phyloP scores from a whole-genome alignment of 2,888 invertebrate species.

The Colletes collaris region DNA sequence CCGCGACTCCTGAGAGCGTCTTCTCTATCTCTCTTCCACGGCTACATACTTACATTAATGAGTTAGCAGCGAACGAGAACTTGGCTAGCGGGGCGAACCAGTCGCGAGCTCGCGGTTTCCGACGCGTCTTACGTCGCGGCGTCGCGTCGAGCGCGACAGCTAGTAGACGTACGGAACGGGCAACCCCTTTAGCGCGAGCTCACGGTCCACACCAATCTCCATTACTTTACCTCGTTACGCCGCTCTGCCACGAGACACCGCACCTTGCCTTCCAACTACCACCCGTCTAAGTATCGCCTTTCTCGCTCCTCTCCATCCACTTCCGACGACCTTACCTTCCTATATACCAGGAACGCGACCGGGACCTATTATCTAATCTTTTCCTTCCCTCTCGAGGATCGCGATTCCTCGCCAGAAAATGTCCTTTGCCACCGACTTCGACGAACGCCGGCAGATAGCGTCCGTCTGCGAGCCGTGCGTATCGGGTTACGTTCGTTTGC shows the following conservation, averaged over 20 bases:
- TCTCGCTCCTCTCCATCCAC: background rate
- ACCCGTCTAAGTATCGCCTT: constrained; percentile 33
- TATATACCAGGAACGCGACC: background rate
- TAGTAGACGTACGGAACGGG: constrained; percentile 29
- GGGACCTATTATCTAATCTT: constrained; percentile 15
- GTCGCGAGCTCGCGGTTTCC: constrained; percentile 41
- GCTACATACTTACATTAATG: constrained; percentile 77
- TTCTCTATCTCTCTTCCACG: background rate
- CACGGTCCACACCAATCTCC: constrained; percentile 75
- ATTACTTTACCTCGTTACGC: constrained; percentile 78
- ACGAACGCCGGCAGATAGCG: too few species aligned
- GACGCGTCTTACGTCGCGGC: constrained; percentile 43
- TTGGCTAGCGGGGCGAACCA: constrained; percentile 48
- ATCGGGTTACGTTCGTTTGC: too few species aligned
- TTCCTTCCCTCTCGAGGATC: background rate
- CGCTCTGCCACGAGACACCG: constrained; percentile 33
- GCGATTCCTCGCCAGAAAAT: background rate
- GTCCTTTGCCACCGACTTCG: too few species aligned
- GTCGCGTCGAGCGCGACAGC: constrained; percentile 32
- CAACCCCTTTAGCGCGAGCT: constrained; percentile 56
- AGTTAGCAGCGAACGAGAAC: constrained; percentile 71
- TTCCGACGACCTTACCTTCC: background rate
- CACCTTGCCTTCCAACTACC: background rate
- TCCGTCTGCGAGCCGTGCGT: too few species aligned
- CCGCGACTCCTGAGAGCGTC: background rate